Evolutionary conservation across 2,797 vertebrate species (phyloP).

Genomic region (Helicolenus hilgendorfi): DNA sequence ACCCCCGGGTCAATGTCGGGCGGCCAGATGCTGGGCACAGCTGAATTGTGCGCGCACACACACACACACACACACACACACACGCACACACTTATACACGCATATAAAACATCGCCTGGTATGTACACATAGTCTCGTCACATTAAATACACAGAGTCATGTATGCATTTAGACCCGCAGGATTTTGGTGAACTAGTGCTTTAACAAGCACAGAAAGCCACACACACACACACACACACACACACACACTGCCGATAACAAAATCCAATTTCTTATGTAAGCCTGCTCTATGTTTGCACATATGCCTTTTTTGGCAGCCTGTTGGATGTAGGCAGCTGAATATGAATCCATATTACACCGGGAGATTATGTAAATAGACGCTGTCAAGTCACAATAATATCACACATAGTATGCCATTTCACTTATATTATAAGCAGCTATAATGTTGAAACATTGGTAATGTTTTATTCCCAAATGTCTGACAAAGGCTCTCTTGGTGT

Average conservation of each 20-base stretch:
- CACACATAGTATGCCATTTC: conserved; percentile 12
- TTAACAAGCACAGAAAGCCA: not conserved
- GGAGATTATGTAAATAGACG: conserved; percentile 38
- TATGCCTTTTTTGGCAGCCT: conserved; percentile 60
- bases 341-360: conserved; percentile 43
- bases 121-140: not conserved
- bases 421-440: not conserved
- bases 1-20: conserved; percentile 53
- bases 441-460: not conserved
- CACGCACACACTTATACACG: not conserved
- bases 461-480: not conserved
- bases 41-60: not conserved
- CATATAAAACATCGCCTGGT: not conserved
- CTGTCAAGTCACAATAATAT: conserved; percentile 34
- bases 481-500: not conserved
- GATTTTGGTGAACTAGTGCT: conserved; percentile 9
- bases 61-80: not conserved
- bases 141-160: not conserved
- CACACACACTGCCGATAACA: conserved; percentile 8
- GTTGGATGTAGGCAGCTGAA: conserved; percentile 57
- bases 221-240: conserved; percentile 11
- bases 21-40: conserved; percentile 31
- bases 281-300: conserved; percentile 63
- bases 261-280: conserved; percentile 74
- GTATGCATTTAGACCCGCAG: not conserved